Conservation (phyloP, 1,140 invertebrate genomes). For the Diorhabda sublineata region DNA sequence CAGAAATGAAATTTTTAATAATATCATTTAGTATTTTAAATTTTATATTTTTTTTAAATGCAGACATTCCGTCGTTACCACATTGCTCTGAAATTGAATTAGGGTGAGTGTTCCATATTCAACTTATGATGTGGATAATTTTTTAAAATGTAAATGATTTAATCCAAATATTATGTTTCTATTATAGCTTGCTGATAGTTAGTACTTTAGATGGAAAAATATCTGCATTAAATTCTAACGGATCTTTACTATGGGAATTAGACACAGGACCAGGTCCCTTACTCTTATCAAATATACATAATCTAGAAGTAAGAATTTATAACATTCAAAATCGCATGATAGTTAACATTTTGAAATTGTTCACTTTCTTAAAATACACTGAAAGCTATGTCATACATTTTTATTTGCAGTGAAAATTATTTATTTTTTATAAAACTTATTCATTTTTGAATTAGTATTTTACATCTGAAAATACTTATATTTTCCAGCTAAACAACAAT, state of each 20-base stretch:
- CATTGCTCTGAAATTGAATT: constrained; percentile 27
- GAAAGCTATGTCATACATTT: too few relatives aligned
- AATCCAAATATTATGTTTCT: neutral
- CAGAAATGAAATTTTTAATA: neutral
- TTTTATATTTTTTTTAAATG: neutral
- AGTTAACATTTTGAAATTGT: neutral
- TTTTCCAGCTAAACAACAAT: constrained; percentile 71
- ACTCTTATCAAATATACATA: constrained; percentile 79
- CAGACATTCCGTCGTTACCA: constrained; percentile 22
- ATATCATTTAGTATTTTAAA: neutral
- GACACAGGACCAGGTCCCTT: constrained; percentile 68
- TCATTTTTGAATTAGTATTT: too few relatives aligned
- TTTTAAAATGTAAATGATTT: neutral
- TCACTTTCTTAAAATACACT: too few relatives aligned
- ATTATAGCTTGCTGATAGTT: constrained; percentile 70
- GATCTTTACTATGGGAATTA: constrained; percentile 69
- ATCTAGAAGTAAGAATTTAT: constrained; percentile 60
- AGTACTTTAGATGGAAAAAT: constrained; percentile 85
- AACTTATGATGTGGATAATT: neutral
- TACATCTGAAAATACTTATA: neutral
- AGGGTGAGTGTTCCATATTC: constrained; percentile 25
- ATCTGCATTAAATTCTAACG: constrained; percentile 70
- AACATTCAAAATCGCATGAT: neutral
- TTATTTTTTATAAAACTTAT: too few relatives aligned
- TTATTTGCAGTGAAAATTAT: too few relatives aligned